phyloP scores from a whole-genome alignment of 2,797 vertebrate genomes.

The Malurus splendens region DNA sequence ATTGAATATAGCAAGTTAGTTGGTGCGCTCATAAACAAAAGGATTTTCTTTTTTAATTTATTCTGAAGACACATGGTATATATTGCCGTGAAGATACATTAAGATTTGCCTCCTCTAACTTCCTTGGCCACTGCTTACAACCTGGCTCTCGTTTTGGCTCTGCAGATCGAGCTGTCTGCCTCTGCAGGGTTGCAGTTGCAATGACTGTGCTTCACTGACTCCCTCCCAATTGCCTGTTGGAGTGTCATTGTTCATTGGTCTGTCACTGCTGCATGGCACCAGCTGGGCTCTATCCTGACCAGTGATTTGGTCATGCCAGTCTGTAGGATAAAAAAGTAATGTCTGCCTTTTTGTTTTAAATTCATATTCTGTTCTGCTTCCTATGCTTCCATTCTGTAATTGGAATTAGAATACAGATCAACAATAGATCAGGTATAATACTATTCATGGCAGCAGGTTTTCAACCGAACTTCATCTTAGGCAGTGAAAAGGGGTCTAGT shows the following conservation, averaged over 20 bases:
- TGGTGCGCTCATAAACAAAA: background rate
- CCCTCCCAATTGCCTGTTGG: background rate
- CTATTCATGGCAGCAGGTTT: background rate
- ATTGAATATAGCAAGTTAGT: background rate
- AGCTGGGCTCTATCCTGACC: background rate
- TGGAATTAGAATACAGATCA: no score
- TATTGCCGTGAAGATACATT: background rate
- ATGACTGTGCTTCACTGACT: background rate
- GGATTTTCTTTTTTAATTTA: background rate
- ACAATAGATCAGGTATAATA: background rate
- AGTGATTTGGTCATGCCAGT: background rate
- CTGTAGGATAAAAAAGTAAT: background rate
- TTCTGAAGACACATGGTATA: background rate
- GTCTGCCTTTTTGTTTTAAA: background rate
- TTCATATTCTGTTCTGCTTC: background rate
- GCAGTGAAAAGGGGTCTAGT: background rate
- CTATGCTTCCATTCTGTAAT: background rate
- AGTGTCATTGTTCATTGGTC: background rate
- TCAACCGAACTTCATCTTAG: background rate
- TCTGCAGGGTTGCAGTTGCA: background rate
- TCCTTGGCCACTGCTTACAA: background rate
- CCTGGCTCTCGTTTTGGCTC: background rate
- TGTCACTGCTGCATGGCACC: background rate
- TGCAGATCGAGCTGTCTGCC: background rate
- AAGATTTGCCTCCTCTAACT: background rate